A percentile compares a stretch with the other conserved stretches of the same genome.
These are phyloP conservation scores for Oedothorax gibbosus DNA, from an alignment of 1,140 invertebrate genomes.

Conservation along the genomic window DNA sequence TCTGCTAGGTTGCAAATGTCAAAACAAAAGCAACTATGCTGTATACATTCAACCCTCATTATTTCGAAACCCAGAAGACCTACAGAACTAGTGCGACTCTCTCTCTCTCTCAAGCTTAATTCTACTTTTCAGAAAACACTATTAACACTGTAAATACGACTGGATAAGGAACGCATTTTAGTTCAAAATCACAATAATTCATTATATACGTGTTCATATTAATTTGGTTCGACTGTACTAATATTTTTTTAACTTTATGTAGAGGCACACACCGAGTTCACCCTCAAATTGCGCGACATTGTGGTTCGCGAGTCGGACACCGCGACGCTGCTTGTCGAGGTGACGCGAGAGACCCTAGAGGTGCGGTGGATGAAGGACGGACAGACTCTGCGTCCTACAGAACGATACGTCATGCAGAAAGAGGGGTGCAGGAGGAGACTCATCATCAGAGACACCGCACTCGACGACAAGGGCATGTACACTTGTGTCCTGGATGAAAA, in stretches of 20 bases:
- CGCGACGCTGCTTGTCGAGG: conserved; percentile 62
- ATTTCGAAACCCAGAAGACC: no score
- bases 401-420: conserved; percentile 59
- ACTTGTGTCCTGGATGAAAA: conserved; percentile 67
- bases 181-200: no score
- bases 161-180: no score
- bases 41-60: no score
- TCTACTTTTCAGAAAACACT: no score
- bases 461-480: conserved; percentile 68
- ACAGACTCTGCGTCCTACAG: conserved; percentile 65
- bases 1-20: no score
- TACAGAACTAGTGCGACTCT: no score
- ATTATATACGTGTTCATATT: no score
- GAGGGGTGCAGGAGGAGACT: conserved; percentile 63
- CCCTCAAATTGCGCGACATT: conserved; percentile 63
- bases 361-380: conserved; percentile 68
- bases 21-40: no score
- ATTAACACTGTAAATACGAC: no score
- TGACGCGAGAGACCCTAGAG: conserved; percentile 62
- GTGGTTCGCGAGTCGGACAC: conserved; percentile 64
- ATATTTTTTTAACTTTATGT: neutral
- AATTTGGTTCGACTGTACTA: no score
- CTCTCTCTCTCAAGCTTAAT: no score
- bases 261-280: conserved; percentile 63
- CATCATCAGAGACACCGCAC: conserved; percentile 63